A percentile compares a stretch with the other conserved stretches of the same genome.
These are phyloP conservation scores for Neotoxoptera formosana DNA, from an alignment of 1,140 invertebrate genomes.

Conservation along the genomic window DNA sequence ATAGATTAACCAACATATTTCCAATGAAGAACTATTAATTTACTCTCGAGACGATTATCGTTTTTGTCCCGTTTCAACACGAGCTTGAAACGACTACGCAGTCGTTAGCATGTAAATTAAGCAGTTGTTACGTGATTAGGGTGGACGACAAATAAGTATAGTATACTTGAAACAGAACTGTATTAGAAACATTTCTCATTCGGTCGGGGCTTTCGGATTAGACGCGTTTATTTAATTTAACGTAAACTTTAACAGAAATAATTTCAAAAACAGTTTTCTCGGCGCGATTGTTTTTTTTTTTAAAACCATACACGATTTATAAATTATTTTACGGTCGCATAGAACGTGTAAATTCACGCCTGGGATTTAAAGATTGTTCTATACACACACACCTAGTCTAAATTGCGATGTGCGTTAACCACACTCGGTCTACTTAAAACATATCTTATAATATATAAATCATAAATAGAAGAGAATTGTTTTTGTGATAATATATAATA, in stretches of 20 bases:
- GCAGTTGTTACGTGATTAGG: neutral
- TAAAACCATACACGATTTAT: neutral
- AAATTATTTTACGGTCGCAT: neutral
- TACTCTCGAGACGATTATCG: constrained; percentile 6
- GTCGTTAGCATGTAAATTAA: constrained; percentile 32
- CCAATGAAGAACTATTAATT: neutral
- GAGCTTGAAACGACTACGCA: neutral
- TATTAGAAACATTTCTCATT: neutral
- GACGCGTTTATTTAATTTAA: neutral
- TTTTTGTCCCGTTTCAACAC: neutral
- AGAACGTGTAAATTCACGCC: neutral
- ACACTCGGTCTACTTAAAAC: neutral
- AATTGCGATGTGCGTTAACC: neutral
- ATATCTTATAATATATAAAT: neutral
- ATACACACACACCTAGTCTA: neutral
- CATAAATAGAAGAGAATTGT: neutral
- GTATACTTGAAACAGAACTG: neutral
- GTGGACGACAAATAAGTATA: neutral
- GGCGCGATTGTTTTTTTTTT: neutral
- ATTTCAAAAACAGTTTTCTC: neutral
- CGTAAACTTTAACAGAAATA: neutral
- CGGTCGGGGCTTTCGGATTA: neutral
- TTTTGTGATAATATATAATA: neutral
- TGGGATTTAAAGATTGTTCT: neutral
- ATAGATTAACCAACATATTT: neutral